Evolutionary conservation across 2,113 vertebrate genomes (phyloP).

Genomic region (Tyrannus savana): DNA sequence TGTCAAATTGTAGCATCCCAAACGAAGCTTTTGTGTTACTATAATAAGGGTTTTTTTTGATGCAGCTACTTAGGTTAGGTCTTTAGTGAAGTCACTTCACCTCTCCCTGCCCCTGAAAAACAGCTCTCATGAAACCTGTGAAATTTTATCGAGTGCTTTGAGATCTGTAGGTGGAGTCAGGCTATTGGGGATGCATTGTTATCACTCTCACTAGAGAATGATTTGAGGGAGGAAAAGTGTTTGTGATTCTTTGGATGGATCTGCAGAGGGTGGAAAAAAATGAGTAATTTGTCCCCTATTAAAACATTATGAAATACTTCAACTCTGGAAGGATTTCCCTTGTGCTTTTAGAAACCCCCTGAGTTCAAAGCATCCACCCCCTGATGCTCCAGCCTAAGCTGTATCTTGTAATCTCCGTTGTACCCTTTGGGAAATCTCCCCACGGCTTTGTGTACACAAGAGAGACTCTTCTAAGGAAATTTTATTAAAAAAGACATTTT

Average conservation of each 20-base stretch:
- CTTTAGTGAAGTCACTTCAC: conserved; percentile 61
- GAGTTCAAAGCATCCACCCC: conserved; percentile 52
- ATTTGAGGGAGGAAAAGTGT: conserved; percentile 28
- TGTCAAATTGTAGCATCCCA: conserved; percentile 52
- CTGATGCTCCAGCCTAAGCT: conserved; percentile 46
- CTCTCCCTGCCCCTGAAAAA: conserved; percentile 23
- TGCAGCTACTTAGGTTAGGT: conserved; percentile 29
- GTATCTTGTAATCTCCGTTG: conserved; percentile 41
- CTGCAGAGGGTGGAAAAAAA: neutral
- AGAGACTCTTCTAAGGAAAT: conserved; percentile 43
- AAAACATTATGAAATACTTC: conserved; percentile 6
- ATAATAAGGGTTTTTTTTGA: conserved; percentile 46
- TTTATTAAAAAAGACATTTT: conserved; percentile 52
- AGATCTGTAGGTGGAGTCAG: conserved; percentile 28
- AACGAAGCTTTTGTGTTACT: conserved; percentile 37
- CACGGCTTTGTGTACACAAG: conserved; percentile 58
- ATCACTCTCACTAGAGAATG: neutral
- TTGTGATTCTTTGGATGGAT: conserved; percentile 32
- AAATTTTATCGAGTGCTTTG: conserved; percentile 36
- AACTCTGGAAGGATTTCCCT: conserved; percentile 29
- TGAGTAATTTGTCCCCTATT: conserved; percentile 37
- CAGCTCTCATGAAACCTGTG: conserved; percentile 24
- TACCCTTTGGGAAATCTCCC: conserved; percentile 64
- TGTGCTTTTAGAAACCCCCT: conserved; percentile 42
- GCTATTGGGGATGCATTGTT: conserved; percentile 18